Evolutionary conservation across 2,797 vertebrate genomes (phyloP), one percentile per base, ranked within the genome.

Genomic region (Botia kubotai): DNA sequence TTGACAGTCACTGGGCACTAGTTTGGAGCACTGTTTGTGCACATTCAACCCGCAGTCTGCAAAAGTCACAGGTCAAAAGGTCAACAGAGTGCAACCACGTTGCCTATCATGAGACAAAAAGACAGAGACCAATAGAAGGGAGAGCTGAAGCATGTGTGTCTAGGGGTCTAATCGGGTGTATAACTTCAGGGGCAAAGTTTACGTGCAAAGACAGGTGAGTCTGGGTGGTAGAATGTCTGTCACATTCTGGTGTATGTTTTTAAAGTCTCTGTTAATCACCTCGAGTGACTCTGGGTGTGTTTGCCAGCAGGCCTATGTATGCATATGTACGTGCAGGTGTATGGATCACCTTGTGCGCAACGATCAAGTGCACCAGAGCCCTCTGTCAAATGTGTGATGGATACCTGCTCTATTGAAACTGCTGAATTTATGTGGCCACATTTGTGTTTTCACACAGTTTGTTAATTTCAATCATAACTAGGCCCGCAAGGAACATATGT

Each of bases 21-120:
- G 95, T 87, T 98, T 98, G 87, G 97, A 98, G 89, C 98, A 99
- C 90, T 99, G 98, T 88, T 99, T 99, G 92, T 99, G 98, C 52
- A 99, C 97, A 12, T 98, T 99, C 90, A 99, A 86, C 11, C 98
- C 98, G 1, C 98, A 99, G 85, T 99, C 98, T 98, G 89, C 29
- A 87, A 77, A 67, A 60, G 72, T 46, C 68, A 85, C 16, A 67
- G 58, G 72, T 73, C 65, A 79, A 50, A 71, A 77, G 79, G 71
- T 81, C 55, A 83, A 23, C 21, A 72, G 46, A 66, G 16, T 33
- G 16, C 11, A 60, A 65, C 33, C 39, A 13, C 33, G 60, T 36
- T 23, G 66, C 75, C 36, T 36, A 50, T 53, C 76, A 67, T 66
- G 29, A 76, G 63, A 65, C 17, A 21, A 72, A 26, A 33, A 33